Evolutionary conservation across 2,888 invertebrate genomes (phyloP).

Genomic region (Lasioglossum figueresi): DNA sequence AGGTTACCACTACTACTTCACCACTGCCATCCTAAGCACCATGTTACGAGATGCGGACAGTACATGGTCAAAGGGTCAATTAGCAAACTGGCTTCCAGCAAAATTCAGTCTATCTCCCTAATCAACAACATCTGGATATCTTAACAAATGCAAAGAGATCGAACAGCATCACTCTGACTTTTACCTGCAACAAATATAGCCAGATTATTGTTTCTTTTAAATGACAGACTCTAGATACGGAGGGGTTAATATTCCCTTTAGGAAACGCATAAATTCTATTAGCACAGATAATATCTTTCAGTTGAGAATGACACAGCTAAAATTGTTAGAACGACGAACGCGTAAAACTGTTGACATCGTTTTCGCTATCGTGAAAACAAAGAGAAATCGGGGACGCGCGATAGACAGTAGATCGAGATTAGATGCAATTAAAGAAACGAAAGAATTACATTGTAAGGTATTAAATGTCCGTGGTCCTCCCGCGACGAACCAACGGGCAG

Average conservation of each 20-base stretch:
- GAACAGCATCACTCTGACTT: neutral
- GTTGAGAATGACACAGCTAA: neutral
- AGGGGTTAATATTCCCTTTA: neutral
- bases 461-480: constrained; percentile 86
- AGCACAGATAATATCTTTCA: neutral
- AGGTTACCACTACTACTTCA: neutral
- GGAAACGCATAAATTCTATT: neutral
- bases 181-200: neutral
- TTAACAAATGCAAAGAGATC: neutral
- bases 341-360: neutral
- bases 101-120: neutral
- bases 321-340: neutral
- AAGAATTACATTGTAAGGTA: constrained; percentile 85
- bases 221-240: neutral
- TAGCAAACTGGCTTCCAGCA: neutral
- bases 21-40: neutral
- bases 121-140: neutral
- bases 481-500: constrained; percentile 77
- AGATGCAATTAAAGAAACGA: constrained; percentile 16
- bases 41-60: neutral
- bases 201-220: neutral
- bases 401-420: neutral
- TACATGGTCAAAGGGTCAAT: neutral
- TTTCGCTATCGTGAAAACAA: neutral
- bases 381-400: neutral